Base-by-base conservation (phyloP, 1,140 invertebrate species). In the Gonatopus flavifemur region DNA sequence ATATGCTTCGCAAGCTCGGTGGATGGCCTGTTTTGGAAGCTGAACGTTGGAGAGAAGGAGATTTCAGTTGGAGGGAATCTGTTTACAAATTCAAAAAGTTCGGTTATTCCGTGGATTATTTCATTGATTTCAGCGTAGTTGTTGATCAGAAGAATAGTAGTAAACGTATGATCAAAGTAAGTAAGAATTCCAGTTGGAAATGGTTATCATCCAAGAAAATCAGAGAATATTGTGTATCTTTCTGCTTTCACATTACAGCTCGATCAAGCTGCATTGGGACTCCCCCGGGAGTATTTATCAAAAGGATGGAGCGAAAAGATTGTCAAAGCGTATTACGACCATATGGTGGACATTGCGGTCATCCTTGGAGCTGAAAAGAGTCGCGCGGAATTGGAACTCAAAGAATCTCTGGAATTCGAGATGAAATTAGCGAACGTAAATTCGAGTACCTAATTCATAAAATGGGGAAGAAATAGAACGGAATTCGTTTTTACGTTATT, bases 91-190 rank as follows among this genome's bases (percentile, higher is more conserved):
- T 92, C 76, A 81, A 89, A 15, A 77, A 79, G 38, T 74, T 82
- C 4, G 94, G 94, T 3, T 94, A 91, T 68, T 91, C 89, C 5
- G 88, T 93, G 31, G 91, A 95, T 71, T 94, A 96, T 66, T 88
- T 96, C 65, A 82, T 98, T n/a, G 91, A 95, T 64, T 92, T 96
- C 59, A 93, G 90, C 25, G 87, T 97, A 43, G 85, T 86, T 3
- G 88, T 91, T 6, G 93, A 97, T 76, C 82, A 94, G n/a, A 94
- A 93, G 70, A 96, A 96, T 71, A 92, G 89, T 19, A 90, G 89
- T 0, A 84, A 82, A 51, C 80, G 93, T 40, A 82, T 93, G 22
- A 92, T 96, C 60, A 90, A 94, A 79, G 91, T 94, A 82, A 84
- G 89, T 83, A 32, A 5, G 22, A 44, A 22, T 2, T 7, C 5